Percentiles rank a stretch among this genome's conserved stretches.
Conservation (phyloP, 2,113 vertebrate genomes). For the Psilopsiagon aymara region DNA sequence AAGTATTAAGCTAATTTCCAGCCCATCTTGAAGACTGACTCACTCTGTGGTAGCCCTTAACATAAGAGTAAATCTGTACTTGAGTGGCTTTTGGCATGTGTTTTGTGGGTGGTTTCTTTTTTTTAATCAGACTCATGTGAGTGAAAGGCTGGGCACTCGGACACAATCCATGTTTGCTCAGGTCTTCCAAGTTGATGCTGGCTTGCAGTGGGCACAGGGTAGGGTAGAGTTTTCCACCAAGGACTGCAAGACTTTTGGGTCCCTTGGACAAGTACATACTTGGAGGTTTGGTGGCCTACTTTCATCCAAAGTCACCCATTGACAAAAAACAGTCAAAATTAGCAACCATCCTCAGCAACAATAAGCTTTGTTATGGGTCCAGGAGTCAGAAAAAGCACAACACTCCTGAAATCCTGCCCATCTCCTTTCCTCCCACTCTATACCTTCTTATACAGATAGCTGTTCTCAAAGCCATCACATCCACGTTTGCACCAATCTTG, state of each 20-base stretch:
- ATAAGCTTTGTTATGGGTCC: neutral
- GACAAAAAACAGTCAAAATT: neutral
- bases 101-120: fast-evolving
- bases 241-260: neutral
- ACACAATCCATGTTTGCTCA: fast-evolving
- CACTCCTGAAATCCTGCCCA: neutral
- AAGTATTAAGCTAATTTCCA: neutral
- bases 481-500: neutral
- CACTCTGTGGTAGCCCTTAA: neutral
- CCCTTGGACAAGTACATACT: fast-evolving
- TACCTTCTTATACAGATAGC: neutral
- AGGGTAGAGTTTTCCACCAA: neutral
- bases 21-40: neutral
- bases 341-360: neutral
- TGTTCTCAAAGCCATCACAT: neutral
- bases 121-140: neutral
- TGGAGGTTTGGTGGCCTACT: neutral
- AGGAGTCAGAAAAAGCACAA: neutral
- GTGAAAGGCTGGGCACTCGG: neutral
- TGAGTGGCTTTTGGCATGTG: neutral
- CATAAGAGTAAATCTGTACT: neutral
- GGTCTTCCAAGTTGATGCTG: neutral
- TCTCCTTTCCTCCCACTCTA: neutral
- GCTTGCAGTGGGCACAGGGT: neutral
- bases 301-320: neutral